A percentile compares a stretch with the other conserved stretches of the same genome.
phyloP scores from a whole-genome alignment of 2,797 vertebrate species.

The Xerus rutilus region DNA sequence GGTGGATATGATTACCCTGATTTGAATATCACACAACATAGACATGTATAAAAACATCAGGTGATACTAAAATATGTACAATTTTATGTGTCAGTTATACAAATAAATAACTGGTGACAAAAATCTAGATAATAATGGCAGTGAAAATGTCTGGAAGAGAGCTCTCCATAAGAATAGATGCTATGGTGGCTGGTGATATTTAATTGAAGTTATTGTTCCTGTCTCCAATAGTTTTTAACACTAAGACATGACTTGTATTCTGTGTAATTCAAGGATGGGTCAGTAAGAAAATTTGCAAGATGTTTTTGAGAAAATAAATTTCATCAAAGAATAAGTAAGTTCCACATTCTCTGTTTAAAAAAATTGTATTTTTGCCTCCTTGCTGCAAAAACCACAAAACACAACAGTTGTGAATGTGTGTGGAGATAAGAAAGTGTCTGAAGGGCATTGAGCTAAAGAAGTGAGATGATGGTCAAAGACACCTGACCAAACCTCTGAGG shows the following conservation, averaged over 20 bases:
- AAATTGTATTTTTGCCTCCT: neutral
- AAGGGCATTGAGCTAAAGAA: neutral
- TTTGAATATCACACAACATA: neutral
- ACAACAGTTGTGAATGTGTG: neutral
- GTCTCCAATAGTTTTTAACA: neutral
- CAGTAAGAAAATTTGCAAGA: constrained; percentile 2
- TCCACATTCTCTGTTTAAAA: neutral
- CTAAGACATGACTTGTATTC: neutral
- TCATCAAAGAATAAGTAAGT: neutral
- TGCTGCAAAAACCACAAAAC: neutral
- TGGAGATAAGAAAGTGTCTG: neutral
- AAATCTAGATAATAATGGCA: neutral
- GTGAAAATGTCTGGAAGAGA: neutral
- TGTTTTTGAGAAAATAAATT: constrained; percentile 39
- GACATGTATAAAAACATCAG: neutral
- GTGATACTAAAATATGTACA: neutral
- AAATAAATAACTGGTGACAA: neutral
- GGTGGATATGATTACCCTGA: neutral
- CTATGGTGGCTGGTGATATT: neutral
- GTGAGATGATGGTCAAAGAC: neutral
- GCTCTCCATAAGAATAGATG: neutral
- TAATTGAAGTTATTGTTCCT: constrained; percentile 12
- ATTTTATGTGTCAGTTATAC: neutral
- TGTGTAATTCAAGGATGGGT: neutral
- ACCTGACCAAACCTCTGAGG: neutral